Evolutionary conservation across 30 jellyfish, hydroid and myxozoan genomes (phyloP).

Genomic region (Turritopsis rubra): DNA sequence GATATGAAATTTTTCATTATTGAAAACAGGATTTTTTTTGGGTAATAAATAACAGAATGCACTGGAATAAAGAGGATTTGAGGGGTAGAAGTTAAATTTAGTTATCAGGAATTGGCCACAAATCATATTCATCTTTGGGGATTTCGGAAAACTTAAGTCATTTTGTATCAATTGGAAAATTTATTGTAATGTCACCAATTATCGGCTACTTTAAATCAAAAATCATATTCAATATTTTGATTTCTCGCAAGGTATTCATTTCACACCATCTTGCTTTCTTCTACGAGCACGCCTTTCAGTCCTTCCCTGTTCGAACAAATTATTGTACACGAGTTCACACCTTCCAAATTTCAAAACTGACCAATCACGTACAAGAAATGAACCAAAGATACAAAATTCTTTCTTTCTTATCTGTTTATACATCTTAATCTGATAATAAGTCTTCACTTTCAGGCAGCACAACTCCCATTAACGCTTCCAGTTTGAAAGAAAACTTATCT

Average conservation of each 20-base stretch:
- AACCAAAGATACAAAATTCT: not conserved
- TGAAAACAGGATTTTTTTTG: too few relatives aligned
- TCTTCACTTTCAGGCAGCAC: not conserved
- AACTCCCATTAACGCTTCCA: constrained; percentile 7
- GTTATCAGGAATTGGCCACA: too few relatives aligned
- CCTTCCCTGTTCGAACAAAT: not conserved
- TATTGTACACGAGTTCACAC: not conserved
- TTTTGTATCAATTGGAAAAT: not conserved
- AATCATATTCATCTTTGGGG: too few relatives aligned
- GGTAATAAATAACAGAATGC: too few relatives aligned
- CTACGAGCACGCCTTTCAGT: not conserved
- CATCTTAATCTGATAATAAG: not conserved
- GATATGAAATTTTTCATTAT: too few relatives aligned
- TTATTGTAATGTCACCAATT: not conserved
- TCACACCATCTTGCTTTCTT: not conserved
- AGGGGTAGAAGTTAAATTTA: not conserved
- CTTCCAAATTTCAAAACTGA: not conserved
- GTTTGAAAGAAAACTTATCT: not conserved
- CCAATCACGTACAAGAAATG: not conserved
- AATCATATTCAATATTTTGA: too few relatives aligned
- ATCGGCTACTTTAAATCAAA: too few relatives aligned
- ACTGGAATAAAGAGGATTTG: too few relatives aligned
- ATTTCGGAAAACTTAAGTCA: too few relatives aligned
- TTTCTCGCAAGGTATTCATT: too few relatives aligned
- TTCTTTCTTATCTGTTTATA: not conserved